Percentiles rank a stretch among this genome's conserved stretches.
Conservation (phyloP, 2,888 invertebrate species). For the Melinaea marsaeus region DNA sequence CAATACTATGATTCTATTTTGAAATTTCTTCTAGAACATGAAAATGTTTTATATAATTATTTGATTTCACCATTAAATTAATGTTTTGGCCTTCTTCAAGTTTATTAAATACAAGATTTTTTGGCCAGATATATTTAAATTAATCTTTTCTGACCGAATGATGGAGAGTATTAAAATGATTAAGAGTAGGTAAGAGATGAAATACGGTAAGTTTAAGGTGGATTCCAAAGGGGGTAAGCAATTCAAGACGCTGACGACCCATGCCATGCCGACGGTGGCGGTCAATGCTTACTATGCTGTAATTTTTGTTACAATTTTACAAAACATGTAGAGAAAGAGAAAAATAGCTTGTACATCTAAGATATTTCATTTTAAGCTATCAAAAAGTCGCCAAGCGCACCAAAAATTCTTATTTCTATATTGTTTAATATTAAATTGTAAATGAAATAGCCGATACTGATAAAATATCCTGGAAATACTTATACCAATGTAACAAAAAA, state of each 20-base stretch:
- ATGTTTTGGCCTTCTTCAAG: not conserved
- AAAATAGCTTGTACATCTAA: no score
- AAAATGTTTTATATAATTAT: not conserved
- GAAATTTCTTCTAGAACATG: slow-evolving; percentile 2
- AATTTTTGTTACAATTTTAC: slow-evolving; percentile 26
- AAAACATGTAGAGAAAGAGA: no score
- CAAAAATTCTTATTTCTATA: no score
- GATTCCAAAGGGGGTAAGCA: slow-evolving; percentile 59
- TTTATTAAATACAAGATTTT: not conserved
- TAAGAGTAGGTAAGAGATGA: slow-evolving; percentile 43
- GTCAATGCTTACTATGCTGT: slow-evolving; percentile 37
- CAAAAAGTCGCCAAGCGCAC: no score
- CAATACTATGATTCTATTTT: slow-evolving; percentile 9
- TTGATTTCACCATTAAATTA: slow-evolving; percentile 3
- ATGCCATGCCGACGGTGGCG: slow-evolving; percentile 50
- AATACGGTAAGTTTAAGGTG: slow-evolving; percentile 50
- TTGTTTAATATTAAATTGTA: no score
- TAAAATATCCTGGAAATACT: no score
- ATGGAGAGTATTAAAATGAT: slow-evolving; percentile 40
- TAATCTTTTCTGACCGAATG: no score
- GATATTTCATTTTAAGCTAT: no score
- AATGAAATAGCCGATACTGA: no score
- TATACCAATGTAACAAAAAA: no score
- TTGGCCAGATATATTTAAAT: no score
- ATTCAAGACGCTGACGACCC: slow-evolving; percentile 60